Base-by-base conservation (phyloP, 2,797 vertebrate genomes). In the Pseudochromis fuscus region DNA sequence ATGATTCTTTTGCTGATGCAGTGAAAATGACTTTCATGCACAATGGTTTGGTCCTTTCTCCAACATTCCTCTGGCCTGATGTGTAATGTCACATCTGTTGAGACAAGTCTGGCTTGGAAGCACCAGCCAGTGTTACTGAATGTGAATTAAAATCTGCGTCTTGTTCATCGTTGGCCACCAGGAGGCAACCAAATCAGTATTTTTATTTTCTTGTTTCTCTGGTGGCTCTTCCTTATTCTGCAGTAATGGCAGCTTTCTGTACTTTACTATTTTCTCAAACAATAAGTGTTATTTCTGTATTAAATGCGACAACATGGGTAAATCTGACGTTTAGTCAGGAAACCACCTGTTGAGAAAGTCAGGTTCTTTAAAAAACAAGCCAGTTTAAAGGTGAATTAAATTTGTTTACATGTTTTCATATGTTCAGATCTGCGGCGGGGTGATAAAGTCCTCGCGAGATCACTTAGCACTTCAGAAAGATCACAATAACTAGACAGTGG, bases 1-100 rank as follows among this genome's bases (percentile, higher is more conserved):
- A 56, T 50, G 52, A 28, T 51, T 56, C 33, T 31, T 62, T 13
- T 7, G n/a, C 42, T 65, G 61, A 38, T 40, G 71, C 37, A 31
- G 60, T 72, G 23, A 62, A 77, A 83, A 44, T 65, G 1, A 27
- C 51, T 82, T 59, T 49, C 5, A 31, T 50, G 37, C 67, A 69
- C 81, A 66, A 56, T 58, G 55, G 27, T 66, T 77, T 65, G 53
- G 72, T 81, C 67, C 18, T 79, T 84, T 82, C 64, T 77, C 74
- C 79, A 84, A 85, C 87, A 91, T 90, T 91, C 87, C 87, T 85
- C 53, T 42, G 18, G 71, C 52, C 72, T 84, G 83, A 86, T 84
- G 87, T 79, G 83, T 75, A 56, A 25, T 31, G 56, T 79, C 77
- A 77, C 82, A 83, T 90, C 71, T 91, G 87, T 89, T 82, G 55